Base-by-base conservation (phyloP, 2,797 vertebrate species). In the Pempheris klunzingeri region DNA sequence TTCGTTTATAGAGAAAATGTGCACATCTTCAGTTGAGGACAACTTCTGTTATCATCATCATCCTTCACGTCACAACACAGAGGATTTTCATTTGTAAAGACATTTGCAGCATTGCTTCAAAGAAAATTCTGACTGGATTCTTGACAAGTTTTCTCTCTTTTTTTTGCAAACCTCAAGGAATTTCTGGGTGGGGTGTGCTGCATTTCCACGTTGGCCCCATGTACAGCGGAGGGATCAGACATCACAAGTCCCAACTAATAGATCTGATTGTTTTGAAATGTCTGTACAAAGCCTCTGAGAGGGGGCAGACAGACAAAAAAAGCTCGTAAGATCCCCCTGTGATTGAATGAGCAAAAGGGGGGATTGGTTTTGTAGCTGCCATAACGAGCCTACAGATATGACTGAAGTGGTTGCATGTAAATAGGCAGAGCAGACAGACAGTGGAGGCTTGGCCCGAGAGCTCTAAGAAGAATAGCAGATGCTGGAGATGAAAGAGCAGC, bases 191-290 rank as follows among this genome's bases (percentile, higher is more conserved):
- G 86, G 88, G 82, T 57, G 86, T 78, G 83, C 74, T 71, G 13
- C 58, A 66, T 77, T 81, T 88, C 74, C 76, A 82, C 17, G 26
- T 67, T 53, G 72, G 66, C 80, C 90, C 81, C 82, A 79, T 71
- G 82, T 74, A 71, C 84, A 76, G 79, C 28, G 20, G 73, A 64
- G 68, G 88, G 90, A 90, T 92, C 92, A 93, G 92, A 93, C 92
- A 91, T 89, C 87, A 88, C 82, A 92, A 92, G 88, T 88, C 90
- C 86, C 70, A 62, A 70, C 88, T 90, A 92, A 92, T 88, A 85
- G 88, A 88, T 83, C 39, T 81, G 91, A 91, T 90, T 91, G 88
- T 89, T 88, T 77, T 70, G 71, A 82, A 92, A 92, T 90, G 90
- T 89, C 87, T 84, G 67, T 12, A 13, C 70, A 88, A 88, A 92